These are phyloP conservation scores for Andrena chrysosceles DNA, from an alignment of 2,888 invertebrate genomes.

Conservation along the genomic window DNA sequence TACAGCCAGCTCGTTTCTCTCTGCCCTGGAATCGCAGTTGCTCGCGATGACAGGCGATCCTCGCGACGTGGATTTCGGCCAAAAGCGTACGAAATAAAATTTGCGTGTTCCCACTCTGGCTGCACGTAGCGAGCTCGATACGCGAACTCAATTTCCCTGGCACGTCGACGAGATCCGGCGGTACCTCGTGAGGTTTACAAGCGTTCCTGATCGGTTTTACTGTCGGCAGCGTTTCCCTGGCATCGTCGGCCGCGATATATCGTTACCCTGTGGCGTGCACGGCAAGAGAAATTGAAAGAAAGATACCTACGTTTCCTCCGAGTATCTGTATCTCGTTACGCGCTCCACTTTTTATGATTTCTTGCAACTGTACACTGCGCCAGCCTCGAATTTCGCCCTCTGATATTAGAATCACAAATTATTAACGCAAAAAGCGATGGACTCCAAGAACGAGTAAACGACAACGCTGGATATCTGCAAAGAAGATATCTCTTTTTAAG, in stretches of 20 bases:
- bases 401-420: too few relatives aligned
- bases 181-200: constrained; percentile 43
- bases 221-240: constrained; percentile 20
- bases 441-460: neutral
- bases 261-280: neutral
- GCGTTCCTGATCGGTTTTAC: constrained; percentile 38
- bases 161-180: constrained; percentile 30
- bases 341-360: neutral
- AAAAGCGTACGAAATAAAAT: constrained; percentile 44
- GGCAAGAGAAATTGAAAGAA: constrained; percentile 6
- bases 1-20: neutral
- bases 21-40: neutral
- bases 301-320: neutral
- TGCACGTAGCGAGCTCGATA: constrained; percentile 6
- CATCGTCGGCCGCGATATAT: constrained; percentile 1
- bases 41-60: constrained; percentile 5
- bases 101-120: constrained; percentile 29
- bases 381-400: neutral
- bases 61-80: constrained; percentile 23
- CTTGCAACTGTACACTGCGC: neutral
- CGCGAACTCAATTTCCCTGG: constrained; percentile 48
- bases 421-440: neutral
- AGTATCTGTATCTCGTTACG: constrained; percentile 3
- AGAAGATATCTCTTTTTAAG: neutral
- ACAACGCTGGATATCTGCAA: neutral